Evolutionary conservation across 2,113 vertebrate species (phyloP).

Genomic region (Thamnaconus septentrionalis): DNA sequence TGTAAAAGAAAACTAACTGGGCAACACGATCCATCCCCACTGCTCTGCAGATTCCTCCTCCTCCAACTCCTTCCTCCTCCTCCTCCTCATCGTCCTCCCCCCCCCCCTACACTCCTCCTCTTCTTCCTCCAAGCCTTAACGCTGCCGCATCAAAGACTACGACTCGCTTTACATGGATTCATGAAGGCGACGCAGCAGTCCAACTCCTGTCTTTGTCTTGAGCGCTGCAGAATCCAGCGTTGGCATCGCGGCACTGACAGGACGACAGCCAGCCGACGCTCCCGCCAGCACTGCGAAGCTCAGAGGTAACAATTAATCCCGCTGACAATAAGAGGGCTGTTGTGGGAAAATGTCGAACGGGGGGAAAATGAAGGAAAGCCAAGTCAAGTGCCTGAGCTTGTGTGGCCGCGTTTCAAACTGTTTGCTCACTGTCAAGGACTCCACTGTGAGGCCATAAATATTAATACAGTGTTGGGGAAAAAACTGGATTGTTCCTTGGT

Average conservation of each 20-base stretch:
- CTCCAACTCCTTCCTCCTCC: too few species aligned
- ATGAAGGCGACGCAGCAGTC: constrained; percentile 1
- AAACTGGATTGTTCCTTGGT: not conserved
- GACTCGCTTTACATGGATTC: constrained; percentile 10
- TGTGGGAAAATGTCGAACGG: constrained; percentile 8
- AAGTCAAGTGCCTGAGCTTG: not conserved
- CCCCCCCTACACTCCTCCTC: too few species aligned
- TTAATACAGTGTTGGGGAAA: not conserved
- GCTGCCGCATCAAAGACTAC: not conserved
- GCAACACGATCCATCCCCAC: constrained; percentile 31
- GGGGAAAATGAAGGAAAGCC: constrained; percentile 5
- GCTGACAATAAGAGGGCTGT: constrained; percentile 25
- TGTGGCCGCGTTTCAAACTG: not conserved
- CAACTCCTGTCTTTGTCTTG: not conserved
- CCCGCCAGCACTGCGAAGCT: too few species aligned
- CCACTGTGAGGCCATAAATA: not conserved
- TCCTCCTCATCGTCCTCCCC: too few species aligned
- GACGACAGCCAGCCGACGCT: too few species aligned
- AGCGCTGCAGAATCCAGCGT: too few species aligned
- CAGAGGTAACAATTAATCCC: constrained; percentile 7
- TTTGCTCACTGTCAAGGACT: not conserved
- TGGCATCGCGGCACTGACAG: too few species aligned
- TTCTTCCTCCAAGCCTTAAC: too few species aligned
- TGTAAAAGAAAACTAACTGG: constrained; percentile 23
- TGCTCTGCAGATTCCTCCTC: not conserved